Base-by-base conservation (phyloP, 37 sponge, comb jelly and placozoan genomes). In the Chondrilla cf. caribensis region DNA sequence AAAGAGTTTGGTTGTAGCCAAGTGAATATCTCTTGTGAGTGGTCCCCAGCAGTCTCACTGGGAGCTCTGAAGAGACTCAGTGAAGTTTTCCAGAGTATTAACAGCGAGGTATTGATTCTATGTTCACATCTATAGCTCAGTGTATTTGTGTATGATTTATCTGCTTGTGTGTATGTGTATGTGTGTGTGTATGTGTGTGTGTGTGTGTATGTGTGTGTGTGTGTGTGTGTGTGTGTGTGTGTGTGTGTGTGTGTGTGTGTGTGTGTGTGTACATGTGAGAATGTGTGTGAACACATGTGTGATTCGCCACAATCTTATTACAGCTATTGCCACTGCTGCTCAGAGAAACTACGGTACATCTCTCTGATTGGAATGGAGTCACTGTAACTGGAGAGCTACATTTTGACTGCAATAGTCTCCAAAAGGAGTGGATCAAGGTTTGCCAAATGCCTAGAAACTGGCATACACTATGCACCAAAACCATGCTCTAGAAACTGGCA, bases 141-240 rank as follows among this genome's bases (percentile, higher is more conserved):
- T 76, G 77, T 43, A 24, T 43, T 22, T 76, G 77, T 43, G 25
- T 43, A 38, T 29, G 36, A 43, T 76, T 2, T 43, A 24, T 6
- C 43, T 39, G 47, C 38, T 40, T 72, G 77, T 76, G 77, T 76
- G 77, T 37, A 43, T 76, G 77, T 76, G 77, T 76, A 43, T 76
- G 77, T 76, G 77, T 37, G 47, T 39, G 5, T 51, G 77, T 31
- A 17, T 40, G 38, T 17, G 75, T 40, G 44, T 72, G 75, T 40
- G 75, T 72, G 44, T 40, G 44, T 40, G 75, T 72, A 15, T 42
- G 64, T 60, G 64, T 60, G 64, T 60, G 64, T 60, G 64, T 60
- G 64, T 60, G 64, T 60, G 64, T 60, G 64, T 60, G 64, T 60
- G 64, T 60, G 22, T 15, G 9, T 6, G 22, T 60, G 64, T 26